Base-by-base conservation (phyloP, 2,888 invertebrate species). In the Phlogophora meticulosa region DNA sequence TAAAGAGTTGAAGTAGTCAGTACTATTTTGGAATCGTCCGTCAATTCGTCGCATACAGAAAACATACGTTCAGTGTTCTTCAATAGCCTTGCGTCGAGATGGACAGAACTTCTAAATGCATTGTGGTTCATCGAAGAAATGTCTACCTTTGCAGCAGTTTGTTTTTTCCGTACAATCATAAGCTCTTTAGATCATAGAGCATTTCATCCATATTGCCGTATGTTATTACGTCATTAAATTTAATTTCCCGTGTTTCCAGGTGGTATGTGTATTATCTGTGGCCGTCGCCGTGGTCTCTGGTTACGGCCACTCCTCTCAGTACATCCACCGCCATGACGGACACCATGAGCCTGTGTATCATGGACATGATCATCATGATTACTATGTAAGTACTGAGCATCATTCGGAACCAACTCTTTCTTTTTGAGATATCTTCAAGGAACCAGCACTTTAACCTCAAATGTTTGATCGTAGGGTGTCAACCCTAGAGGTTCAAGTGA, bases 321-420 rank as follows among this genome's bases (percentile, higher is more conserved):
- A 69, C 56, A 72, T 82, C 86, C 82, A 90, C 58, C 82, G 92
- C 59, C 79, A 93, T 84, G 85, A 84, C 65, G 93, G 88, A 46
- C 93, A 85, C 65, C 92, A 85, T 28, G 87, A 91, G 55, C 80
- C 80, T 13, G 82, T 85, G 2, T 82, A 87, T 20, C 83, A 87
- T 38, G 88, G 76, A 9, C 72, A 80, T 38, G 80, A 81, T 38
- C 78, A 81, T 49, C 82, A 87, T 53, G 85, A 83, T 15, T 84
- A 86, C 52, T 82, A 79, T 58, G 89, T 80, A 22, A 64, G 80
- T 79, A 63, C 7, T 10, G 7, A 4, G 0, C 7, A 17, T 4
- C 2, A 24, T 7, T 15, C 24, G 15, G 7, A 15, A 46, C 46
- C 5, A 15, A 7, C 7, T 7, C 1, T 2, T 13, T 10, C 4